A percentile compares a stretch with the other conserved stretches of the same genome.
These are phyloP conservation scores for Gymnorhina tibicen DNA, from an alignment of 2,113 vertebrate genomes.

Conservation along the genomic window DNA sequence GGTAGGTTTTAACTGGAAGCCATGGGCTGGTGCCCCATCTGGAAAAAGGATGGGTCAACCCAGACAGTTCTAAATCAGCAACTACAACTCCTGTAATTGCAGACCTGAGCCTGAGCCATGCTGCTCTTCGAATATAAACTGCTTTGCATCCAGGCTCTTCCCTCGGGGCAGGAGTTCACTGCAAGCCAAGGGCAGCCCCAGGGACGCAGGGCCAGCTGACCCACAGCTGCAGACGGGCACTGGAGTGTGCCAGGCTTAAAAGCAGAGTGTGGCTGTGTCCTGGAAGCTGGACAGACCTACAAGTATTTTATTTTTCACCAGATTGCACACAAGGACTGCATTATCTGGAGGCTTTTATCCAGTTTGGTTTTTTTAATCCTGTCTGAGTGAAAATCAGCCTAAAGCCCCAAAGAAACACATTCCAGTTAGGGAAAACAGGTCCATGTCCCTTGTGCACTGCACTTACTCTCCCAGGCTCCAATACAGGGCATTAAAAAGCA, in stretches of 20 bases:
- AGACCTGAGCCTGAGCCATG: neutral
- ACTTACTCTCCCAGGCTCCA: neutral
- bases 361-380: neutral
- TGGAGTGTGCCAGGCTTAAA: neutral
- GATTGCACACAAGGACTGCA: neutral
- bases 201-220: neutral
- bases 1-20: neutral
- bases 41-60: neutral
- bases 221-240: neutral
- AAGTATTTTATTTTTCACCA: neutral
- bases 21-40: neutral
- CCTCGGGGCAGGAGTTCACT: neutral
- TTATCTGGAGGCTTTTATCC: neutral
- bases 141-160: neutral
- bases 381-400: neutral
- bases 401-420: neutral
- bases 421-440: neutral
- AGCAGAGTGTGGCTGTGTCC: neutral
- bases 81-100: neutral
- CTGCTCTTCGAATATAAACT: neutral
- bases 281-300: neutral
- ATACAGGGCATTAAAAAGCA: neutral
- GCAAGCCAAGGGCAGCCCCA: neutral
- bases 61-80: neutral
- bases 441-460: neutral